A percentile compares a stretch with the other conserved stretches of the same genome.
phyloP scores from a whole-genome alignment of 2,888 invertebrate species.

The Ophraella communa region DNA sequence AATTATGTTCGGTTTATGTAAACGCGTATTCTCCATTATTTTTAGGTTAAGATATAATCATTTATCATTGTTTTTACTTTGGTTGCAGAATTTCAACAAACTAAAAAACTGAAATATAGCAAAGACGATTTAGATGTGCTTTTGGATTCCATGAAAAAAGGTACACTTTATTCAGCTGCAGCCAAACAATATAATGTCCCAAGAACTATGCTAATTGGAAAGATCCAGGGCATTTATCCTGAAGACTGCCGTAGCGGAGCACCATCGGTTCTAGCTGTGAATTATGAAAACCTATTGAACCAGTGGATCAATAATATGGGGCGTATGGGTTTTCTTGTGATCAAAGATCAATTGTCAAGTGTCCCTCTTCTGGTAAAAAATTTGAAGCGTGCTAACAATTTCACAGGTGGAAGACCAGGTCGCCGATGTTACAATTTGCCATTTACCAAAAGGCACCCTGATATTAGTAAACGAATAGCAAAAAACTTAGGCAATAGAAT shows the following conservation, averaged over 20 bases:
- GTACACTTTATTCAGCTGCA: too few species aligned
- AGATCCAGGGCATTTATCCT: conserved; percentile 17
- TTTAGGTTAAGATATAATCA: too few species aligned
- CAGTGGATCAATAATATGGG: conserved; percentile 22
- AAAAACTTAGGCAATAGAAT: too few species aligned
- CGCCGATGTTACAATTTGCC: conserved; percentile 22
- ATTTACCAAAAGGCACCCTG: conserved; percentile 15
- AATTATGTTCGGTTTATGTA: too few species aligned
- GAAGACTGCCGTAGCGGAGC: conserved; percentile 19
- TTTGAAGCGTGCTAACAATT: conserved; percentile 17
- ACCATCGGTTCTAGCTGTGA: conserved; percentile 7
- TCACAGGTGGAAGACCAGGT: conserved; percentile 22
- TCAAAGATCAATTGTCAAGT: conserved; percentile 14
- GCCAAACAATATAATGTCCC: conserved; percentile 17
- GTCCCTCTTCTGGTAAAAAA: conserved; percentile 14
- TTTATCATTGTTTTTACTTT: too few species aligned
- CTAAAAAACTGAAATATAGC: too few species aligned
- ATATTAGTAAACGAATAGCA: conserved; percentile 18
- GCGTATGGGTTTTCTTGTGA: conserved; percentile 22
- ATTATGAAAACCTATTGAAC: conserved; percentile 12
- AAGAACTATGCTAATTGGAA: conserved; percentile 21
- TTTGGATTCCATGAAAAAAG: too few species aligned
- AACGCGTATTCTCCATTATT: too few species aligned
- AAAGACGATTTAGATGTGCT: too few species aligned
- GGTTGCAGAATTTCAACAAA: too few species aligned